Base-by-base conservation (phyloP, 2,797 vertebrate species). In the Euphonia xanthogaster region DNA sequence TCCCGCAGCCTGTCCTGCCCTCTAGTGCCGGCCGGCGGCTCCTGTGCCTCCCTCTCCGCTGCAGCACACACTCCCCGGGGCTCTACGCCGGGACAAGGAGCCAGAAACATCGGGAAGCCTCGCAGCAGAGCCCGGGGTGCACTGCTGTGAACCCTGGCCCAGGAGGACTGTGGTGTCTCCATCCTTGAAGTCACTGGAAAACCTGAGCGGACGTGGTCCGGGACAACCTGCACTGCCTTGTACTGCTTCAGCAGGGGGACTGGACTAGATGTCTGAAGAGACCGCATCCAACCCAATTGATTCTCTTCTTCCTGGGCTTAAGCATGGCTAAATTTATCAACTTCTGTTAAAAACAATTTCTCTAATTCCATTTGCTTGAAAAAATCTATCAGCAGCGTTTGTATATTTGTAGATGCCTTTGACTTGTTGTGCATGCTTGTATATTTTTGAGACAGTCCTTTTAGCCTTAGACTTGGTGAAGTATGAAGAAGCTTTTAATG, bases 11-110 rank as follows among this genome's bases (percentile, higher is more conserved):
- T 83, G 37, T 4, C 71, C 72, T 47, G 95, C 93, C 95, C 93
- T 88, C 95, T 93, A 74, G 88, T 31, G 93, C 65, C 28, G 2
- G 35, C 33, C 74, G 0, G 7, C 0, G 10, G 9, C 66, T n/a
- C 7, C 55, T 0, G 57, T 1, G 17, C 30, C 37, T 20, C 25
- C 24, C 39, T 3, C 20, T 25, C 39, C 31, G 6, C 15, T 1
- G 20, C 8, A 3, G 9, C 33, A 0, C 2, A 1, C 42, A 0
- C 21, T 5, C 9, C 1, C 18, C 21, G 2, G 37, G 31, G 33
- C 50, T 40, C 25, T 4, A 40, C 11, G 44, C 57, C 40, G 17
- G 28, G 19, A 25, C 22, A 3, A 6, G 22, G 4, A 0, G 27
- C 24, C 18, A 7, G 5, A 19, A 54, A 19, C 24, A 30, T 10